Evolutionary conservation across 1,140 invertebrate species (phyloP).

Genomic region (Drosophila seguyi): DNA sequence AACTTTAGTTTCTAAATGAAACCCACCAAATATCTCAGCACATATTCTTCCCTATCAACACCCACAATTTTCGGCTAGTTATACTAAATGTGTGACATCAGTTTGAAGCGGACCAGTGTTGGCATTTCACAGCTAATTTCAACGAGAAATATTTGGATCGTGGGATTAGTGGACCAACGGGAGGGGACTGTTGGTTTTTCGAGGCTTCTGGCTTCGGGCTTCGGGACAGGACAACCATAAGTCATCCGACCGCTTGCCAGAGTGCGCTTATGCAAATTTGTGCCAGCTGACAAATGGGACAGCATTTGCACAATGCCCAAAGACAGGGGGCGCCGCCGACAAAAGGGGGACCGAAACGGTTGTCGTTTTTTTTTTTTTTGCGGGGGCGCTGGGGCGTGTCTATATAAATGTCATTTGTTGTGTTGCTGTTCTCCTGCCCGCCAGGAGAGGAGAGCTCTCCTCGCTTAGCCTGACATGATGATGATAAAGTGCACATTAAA

Average conservation of each 20-base stretch:
- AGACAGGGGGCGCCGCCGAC: neutral
- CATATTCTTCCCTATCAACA: neutral
- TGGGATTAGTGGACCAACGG: slow-evolving; percentile 66
- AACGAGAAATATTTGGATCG: slow-evolving; percentile 76
- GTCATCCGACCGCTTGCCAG: slow-evolving; percentile 76
- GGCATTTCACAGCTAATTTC: slow-evolving; percentile 81
- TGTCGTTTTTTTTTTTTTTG: slow-evolving; percentile 5
- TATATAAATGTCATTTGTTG: slow-evolving; percentile 81
- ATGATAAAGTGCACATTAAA: slow-evolving; percentile 81
- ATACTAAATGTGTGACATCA: neutral
- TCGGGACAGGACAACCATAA: slow-evolving; percentile 67
- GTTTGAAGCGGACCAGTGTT: slow-evolving; percentile 10
- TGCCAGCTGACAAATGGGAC: slow-evolving; percentile 81
- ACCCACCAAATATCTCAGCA: neutral
- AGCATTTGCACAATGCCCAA: slow-evolving; percentile 78
- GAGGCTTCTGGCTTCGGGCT: neutral
- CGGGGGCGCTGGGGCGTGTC: slow-evolving; percentile 63
- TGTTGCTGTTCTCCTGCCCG: slow-evolving; percentile 37
- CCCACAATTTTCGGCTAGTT: neutral
- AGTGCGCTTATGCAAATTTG: slow-evolving; percentile 81
- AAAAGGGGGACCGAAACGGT: neutral
- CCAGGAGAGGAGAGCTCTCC: slow-evolving; percentile 8
- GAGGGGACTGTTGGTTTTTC: neutral
- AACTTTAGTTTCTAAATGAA: neutral
- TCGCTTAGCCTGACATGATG: slow-evolving; percentile 77